Evolutionary conservation across 2,113 vertebrate species (phyloP).

Genomic region (Cynopterus brachyotis): DNA sequence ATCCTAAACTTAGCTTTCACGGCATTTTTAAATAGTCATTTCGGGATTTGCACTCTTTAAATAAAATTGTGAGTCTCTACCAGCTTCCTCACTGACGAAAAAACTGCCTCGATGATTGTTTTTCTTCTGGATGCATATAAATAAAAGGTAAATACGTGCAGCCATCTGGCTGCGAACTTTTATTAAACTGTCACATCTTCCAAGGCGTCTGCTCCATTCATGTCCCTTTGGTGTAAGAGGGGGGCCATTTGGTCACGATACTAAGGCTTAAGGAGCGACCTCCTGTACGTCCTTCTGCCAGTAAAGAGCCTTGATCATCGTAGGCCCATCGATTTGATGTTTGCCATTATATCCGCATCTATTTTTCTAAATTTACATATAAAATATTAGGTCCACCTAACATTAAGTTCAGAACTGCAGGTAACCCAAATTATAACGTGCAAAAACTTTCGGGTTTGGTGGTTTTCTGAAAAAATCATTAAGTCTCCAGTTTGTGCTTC

Average conservation of each 20-base stretch:
- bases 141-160: background rate
- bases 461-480: background rate
- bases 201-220: background rate
- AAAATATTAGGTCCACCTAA: background rate
- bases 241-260: background rate
- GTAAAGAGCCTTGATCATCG: background rate
- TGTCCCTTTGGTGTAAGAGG: background rate
- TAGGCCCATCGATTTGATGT: background rate
- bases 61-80: background rate
- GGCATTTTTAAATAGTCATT: background rate
- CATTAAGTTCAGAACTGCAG: background rate
- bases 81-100: background rate
- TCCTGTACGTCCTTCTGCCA: background rate
- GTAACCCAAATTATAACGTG: background rate
- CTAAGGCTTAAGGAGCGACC: background rate
- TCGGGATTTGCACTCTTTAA: background rate
- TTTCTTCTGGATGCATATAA: background rate
- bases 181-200: background rate
- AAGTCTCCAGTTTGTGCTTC: background rate
- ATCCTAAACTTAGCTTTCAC: background rate
- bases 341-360: background rate
- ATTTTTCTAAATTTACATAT: background rate
- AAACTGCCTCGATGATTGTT: background rate
- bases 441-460: background rate
- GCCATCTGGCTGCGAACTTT: background rate